phyloP scores from a whole-genome alignment of 2,113 vertebrate genomes.

The Riparia riparia region DNA sequence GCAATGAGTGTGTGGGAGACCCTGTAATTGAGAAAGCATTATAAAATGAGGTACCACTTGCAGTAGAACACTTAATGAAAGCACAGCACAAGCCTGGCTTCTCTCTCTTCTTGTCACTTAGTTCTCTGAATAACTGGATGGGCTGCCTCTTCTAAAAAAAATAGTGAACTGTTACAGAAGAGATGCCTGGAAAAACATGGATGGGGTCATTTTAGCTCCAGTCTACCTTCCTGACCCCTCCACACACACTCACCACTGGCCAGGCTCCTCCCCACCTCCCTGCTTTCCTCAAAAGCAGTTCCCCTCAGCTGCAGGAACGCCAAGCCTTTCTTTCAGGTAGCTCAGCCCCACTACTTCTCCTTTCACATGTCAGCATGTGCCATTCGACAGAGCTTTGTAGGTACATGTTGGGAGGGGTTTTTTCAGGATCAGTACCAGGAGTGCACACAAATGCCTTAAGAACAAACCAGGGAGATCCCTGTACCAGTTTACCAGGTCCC shows the following conservation, averaged over 20 bases:
- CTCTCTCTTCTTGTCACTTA: conserved; percentile 64
- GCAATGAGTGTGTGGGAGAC: neutral
- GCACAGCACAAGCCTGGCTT: conserved; percentile 3
- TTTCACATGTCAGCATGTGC: conserved; percentile 82
- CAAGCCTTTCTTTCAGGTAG: conserved; percentile 78
- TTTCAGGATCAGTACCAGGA: neutral
- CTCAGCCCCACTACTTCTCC: conserved; percentile 56
- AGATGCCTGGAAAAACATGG: conserved; percentile 82
- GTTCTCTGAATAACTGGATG: conserved; percentile 72
- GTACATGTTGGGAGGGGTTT: neutral
- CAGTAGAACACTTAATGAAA: conserved; percentile 44
- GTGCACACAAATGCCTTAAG: neutral
- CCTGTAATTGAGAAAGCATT: conserved; percentile 18
- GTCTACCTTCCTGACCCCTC: neutral
- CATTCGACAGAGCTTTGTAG: conserved; percentile 77
- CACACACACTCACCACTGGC: neutral
- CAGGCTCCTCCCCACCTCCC: neutral
- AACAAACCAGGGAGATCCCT: neutral
- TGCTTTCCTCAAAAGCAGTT: conserved; percentile 62
- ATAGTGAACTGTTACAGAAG: conserved; percentile 76
- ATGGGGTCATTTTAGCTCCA: conserved; percentile 68
- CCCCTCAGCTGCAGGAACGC: conserved; percentile 74
- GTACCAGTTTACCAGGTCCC: neutral
- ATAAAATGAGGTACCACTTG: conserved; percentile 22
- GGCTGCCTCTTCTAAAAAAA: conserved; percentile 69